Evolutionary conservation across 64 coral and sea anemone species (phyloP), one percentile per base, ranked within the genome.

Genomic region (Hydrozoanthus tunicans): DNA sequence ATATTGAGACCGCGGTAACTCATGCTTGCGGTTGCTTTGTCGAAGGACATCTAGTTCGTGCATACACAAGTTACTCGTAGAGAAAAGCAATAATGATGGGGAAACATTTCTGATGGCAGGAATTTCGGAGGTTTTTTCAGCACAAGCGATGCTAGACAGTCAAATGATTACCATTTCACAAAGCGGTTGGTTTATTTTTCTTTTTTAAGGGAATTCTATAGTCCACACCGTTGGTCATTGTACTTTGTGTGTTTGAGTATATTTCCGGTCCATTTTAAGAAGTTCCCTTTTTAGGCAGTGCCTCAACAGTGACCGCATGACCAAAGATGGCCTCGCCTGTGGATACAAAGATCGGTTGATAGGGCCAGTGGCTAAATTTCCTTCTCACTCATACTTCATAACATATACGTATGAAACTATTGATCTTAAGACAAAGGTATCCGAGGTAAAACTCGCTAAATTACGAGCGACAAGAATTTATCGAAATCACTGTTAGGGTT

Each of bases 141-240:
- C 95, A 9, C 78, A 89, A 94, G 89, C 95, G 59, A 96, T 96
- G 95, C 58, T 93, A 85, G 95, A 94, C 70, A 92, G 92, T 77
- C 95, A 92, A 6, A 91, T 94, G 89, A 67, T 93, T 55, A 77
- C 82, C 26, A 91, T 89, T 52, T 51, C 72, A 9, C 89, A 69
- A 59, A 43, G 64, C 76, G 95, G 95, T 94, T 55, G 66, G 61
- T 53, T 51, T 9, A 4, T 57, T 15, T 43, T 73, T 5, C 3
- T 51, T 26, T 82, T 73, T 80, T 53, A 82, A 53, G 3, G 15
- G 43, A 63, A 64, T 32, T 43, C 8, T 27, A 59, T 7, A 26
- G 3, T 59, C 9, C 5, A 80, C 32, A 43, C 32, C 32, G 32
- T 43, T 43, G 32, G 32, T 43, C 32, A 43, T 43, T 43, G 32